Evolutionary conservation across 1,140 invertebrate genomes (phyloP).

Genomic region (Melitaea cinxia): DNA sequence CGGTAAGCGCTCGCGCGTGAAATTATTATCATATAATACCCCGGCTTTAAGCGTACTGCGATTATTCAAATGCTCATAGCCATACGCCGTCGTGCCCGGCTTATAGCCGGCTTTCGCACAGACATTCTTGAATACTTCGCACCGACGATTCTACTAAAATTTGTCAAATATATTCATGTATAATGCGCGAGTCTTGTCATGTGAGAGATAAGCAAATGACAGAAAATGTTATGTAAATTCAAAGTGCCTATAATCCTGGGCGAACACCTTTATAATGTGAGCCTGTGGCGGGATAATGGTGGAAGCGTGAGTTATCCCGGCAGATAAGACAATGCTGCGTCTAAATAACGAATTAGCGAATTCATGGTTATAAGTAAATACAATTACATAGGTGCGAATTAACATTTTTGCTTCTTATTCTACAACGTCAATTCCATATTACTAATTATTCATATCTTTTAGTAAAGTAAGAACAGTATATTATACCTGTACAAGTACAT

Average conservation of each 20-base stretch:
- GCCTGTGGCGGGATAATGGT: constrained; percentile 57
- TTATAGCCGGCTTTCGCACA: constrained; percentile 53
- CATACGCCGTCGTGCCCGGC: constrained; percentile 45
- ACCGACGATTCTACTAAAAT: constrained; percentile 57
- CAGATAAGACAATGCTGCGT: constrained; percentile 62
- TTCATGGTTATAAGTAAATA: constrained; percentile 27
- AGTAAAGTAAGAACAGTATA: too few relatives aligned
- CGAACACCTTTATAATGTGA: constrained; percentile 68
- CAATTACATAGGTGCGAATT: too few relatives aligned
- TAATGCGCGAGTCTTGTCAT: constrained; percentile 75
- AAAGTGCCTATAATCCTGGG: constrained; percentile 68
- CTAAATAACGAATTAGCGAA: constrained; percentile 57
- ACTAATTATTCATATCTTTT: too few relatives aligned
- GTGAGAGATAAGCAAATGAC: constrained; percentile 78
- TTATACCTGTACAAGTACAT: too few relatives aligned
- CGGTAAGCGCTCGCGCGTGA: constrained; percentile 68
- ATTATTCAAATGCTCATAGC: constrained; percentile 77
- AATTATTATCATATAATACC: constrained; percentile 81
- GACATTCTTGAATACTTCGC: constrained; percentile 64
- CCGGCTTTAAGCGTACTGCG: constrained; percentile 63
- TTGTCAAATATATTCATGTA: constrained; percentile 77
- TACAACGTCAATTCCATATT: too few relatives aligned
- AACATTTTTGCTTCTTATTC: neutral
- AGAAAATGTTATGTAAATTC: constrained; percentile 79
- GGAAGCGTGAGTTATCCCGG: constrained; percentile 65